These are phyloP conservation scores for Steinernema carpocapsae DNA, from an alignment of 2,888 invertebrate species.

Conservation along the genomic window DNA sequence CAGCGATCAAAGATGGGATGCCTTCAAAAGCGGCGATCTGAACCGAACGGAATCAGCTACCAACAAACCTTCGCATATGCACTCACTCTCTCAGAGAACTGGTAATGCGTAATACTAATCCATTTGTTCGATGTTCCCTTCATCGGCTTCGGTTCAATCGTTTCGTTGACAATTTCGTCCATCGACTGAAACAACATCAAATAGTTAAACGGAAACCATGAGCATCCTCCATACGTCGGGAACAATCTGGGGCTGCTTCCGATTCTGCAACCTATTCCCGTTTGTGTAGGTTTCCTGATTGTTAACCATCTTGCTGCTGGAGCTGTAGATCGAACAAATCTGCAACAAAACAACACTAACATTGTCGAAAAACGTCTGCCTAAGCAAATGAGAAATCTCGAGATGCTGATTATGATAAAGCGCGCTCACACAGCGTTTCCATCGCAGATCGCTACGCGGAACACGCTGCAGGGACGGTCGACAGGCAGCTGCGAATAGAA, in stretches of 20 bases:
- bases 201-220: neutral
- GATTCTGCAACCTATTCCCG: neutral
- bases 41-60: neutral
- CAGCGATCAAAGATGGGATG: neutral
- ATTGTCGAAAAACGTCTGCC: too few species aligned
- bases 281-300: neutral
- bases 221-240: neutral
- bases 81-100: conserved; percentile 7
- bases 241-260: conserved; percentile 11
- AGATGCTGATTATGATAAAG: too few species aligned
- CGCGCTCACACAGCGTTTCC: too few species aligned
- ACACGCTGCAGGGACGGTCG: too few species aligned
- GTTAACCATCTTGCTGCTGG: neutral
- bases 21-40: conserved; percentile 11
- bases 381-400: too few species aligned
- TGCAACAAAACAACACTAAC: too few species aligned
- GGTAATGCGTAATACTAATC: neutral
- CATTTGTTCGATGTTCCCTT: conserved; percentile 21
- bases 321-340: too few species aligned
- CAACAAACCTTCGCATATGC: too few species aligned
- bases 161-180: conserved; percentile 6
- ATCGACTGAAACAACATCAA: neutral
- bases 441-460: too few species aligned
- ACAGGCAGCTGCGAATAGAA: too few species aligned
- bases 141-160: conserved; percentile 4